Conservation (phyloP, 1,140 invertebrate species). For the Kradibia gibbosae region DNA sequence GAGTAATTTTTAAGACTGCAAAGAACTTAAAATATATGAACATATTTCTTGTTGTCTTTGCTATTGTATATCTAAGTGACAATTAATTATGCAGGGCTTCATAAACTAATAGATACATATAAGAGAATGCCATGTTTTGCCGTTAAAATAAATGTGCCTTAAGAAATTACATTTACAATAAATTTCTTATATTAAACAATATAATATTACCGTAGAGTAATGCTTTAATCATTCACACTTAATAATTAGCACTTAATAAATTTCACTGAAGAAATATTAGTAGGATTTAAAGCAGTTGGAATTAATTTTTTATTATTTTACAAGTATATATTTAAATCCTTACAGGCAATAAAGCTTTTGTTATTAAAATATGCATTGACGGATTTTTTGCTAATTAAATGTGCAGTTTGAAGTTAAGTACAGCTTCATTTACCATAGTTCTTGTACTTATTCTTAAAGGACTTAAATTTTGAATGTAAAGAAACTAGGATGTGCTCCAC, state of each 20-base stretch:
- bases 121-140: neutral
- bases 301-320: conserved; percentile 3
- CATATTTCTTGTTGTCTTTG: no score
- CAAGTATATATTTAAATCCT: neutral
- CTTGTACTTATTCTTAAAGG: no score
- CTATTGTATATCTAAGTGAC: neutral
- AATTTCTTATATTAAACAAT: neutral
- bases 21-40: no score
- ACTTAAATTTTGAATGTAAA: no score
- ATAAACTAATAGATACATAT: neutral
- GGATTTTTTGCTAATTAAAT: neutral
- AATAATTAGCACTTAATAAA: neutral
- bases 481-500: no score
- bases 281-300: neutral
- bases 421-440: no score
- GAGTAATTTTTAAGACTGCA: no score
- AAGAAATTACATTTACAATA: neutral
- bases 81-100: neutral
- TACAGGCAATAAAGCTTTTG: neutral
- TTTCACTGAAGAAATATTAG: neutral
- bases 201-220: neutral
- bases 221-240: neutral
- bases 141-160: neutral
- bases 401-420: neutral
- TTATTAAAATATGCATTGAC: neutral